These are phyloP conservation scores for Porites evermanni DNA, from an alignment of 92 coral and sea anemone genomes.

Conservation along the genomic window DNA sequence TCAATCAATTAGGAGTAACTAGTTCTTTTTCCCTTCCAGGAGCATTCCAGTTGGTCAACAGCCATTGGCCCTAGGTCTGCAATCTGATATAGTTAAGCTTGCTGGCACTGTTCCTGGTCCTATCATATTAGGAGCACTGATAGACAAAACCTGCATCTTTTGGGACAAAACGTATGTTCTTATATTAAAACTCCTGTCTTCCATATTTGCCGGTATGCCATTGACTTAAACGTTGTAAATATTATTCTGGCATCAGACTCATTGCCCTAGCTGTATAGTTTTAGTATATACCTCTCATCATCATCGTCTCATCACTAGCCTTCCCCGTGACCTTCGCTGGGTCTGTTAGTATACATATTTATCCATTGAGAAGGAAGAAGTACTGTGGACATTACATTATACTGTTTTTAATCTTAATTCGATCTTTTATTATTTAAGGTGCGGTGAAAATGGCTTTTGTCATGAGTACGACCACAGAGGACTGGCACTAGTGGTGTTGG, in stretches of 20 bases:
- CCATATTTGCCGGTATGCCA: no score
- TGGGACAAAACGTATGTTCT: constrained; percentile 75
- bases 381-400: no score
- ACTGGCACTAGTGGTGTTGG: constrained; percentile 18
- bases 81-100: constrained; percentile 54
- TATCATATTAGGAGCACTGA: constrained; percentile 69
- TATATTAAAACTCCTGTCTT: background rate
- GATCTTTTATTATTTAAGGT: background rate
- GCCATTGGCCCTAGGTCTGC: constrained; percentile 83
- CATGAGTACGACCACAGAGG: constrained; percentile 36
- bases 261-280: no score
- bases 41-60: constrained; percentile 78
- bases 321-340: background rate
- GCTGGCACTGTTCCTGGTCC: constrained; percentile 90
- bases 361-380: no score
- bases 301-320: no score
- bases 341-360: background rate
- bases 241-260: no score
- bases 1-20: background rate
- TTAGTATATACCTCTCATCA: no score
- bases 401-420: background rate
- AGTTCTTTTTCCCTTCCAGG: constrained; percentile 32
- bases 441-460: constrained; percentile 20
- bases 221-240: no score
- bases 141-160: constrained; percentile 83